These are phyloP conservation scores for Smithornis capensis DNA, from an alignment of 2,113 vertebrate genomes.

Conservation along the genomic window DNA sequence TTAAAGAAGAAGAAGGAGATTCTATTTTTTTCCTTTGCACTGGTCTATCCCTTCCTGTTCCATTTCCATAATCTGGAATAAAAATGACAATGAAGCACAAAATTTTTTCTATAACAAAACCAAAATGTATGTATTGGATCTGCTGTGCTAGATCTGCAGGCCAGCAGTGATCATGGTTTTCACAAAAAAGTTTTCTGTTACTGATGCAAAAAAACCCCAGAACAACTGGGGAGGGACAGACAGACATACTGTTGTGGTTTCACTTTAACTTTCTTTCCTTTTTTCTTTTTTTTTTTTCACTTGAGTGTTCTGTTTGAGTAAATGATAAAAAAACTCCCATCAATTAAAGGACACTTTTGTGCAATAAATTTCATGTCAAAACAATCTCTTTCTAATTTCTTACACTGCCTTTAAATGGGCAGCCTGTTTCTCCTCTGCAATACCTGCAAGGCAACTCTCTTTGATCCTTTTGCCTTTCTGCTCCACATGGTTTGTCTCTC, in stretches of 20 bases:
- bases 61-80: neutral
- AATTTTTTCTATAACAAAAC: neutral
- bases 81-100: neutral
- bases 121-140: neutral
- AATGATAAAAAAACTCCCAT: accelerated
- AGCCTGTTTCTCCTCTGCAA: neutral
- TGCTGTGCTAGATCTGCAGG: neutral
- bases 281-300: neutral
- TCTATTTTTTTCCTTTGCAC: neutral
- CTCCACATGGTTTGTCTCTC: neutral
- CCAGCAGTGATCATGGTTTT: neutral
- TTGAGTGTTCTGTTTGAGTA: neutral
- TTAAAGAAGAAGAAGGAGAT: neutral
- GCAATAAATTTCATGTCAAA: neutral
- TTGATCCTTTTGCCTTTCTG: neutral
- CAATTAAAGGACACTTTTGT: neutral
- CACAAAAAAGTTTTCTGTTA: neutral
- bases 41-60: neutral
- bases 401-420: accelerated
- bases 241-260: accelerated
- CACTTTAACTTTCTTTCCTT: neutral
- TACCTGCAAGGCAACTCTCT: neutral
- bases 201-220: neutral
- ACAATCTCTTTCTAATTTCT: neutral
- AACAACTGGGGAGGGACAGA: accelerated